These are phyloP conservation scores for Sebastes trivittatus DNA, from an alignment of 2,797 vertebrate genomes.

Conservation along the genomic window DNA sequence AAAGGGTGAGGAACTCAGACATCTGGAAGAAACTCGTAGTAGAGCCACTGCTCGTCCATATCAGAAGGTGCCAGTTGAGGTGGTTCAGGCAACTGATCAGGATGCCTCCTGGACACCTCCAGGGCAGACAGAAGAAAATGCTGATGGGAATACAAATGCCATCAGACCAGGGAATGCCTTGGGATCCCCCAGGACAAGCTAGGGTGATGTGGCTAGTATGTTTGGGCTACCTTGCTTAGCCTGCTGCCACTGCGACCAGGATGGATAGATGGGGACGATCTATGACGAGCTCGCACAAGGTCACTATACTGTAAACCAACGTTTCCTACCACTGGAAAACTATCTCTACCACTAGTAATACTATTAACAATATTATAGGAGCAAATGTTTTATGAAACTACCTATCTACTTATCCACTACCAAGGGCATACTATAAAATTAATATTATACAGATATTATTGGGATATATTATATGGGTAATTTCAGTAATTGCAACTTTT, in stretches of 20 bases:
- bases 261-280: neutral
- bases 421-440: neutral
- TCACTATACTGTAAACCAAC: neutral
- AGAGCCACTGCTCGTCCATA: neutral
- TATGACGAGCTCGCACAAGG: neutral
- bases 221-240: neutral
- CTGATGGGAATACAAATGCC: neutral
- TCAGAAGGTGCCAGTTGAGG: neutral
- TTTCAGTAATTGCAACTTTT: neutral
- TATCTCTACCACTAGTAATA: neutral
- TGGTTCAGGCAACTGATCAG: neutral
- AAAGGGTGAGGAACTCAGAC: neutral
- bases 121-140: neutral
- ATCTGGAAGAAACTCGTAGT: neutral
- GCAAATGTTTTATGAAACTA: neutral
- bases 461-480: neutral
- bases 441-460: neutral
- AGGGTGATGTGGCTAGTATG: neutral
- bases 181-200: neutral
- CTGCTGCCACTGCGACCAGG: neutral
- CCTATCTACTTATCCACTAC: neutral
- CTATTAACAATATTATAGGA: neutral
- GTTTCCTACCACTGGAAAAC: neutral
- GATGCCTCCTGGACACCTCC: neutral
- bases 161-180: neutral